Evolutionary conservation across 2,888 invertebrate genomes (phyloP).

Genomic region (Pterostichus madidus): DNA sequence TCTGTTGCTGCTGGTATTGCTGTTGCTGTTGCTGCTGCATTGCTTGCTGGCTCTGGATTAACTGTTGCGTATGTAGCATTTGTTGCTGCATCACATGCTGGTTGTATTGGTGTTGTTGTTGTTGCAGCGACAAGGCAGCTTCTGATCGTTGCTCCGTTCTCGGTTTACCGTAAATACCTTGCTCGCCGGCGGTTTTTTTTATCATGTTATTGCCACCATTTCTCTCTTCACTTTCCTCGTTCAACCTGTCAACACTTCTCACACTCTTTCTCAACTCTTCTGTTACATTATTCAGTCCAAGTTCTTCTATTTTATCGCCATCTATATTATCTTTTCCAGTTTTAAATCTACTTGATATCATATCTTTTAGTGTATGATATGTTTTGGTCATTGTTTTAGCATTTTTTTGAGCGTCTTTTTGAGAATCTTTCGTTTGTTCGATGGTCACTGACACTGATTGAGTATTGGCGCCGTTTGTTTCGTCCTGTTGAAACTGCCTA

Average conservation of each 20-base stretch:
- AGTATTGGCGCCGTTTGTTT: slow-evolving; percentile 73
- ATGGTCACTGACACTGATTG: slow-evolving; percentile 81
- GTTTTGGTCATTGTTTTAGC: slow-evolving; percentile 87
- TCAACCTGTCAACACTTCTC: slow-evolving; percentile 70
- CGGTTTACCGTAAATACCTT: slow-evolving; percentile 82
- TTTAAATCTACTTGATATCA: slow-evolving; percentile 89
- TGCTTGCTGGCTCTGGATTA: slow-evolving; percentile 68
- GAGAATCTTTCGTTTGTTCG: slow-evolving; percentile 81
- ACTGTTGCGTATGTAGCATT: slow-evolving; percentile 74
- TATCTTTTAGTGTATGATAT: slow-evolving; percentile 90
- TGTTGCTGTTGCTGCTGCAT: slow-evolving; percentile 52
- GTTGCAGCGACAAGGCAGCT: slow-evolving; percentile 60
- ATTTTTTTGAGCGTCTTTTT: slow-evolving; percentile 79
- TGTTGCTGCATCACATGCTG: slow-evolving; percentile 78
- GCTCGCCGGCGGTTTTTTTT: slow-evolving; percentile 79
- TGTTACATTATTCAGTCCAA: slow-evolving; percentile 81
- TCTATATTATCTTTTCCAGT: slow-evolving; percentile 80
- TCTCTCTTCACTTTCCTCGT: slow-evolving; percentile 78
- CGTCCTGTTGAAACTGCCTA: slow-evolving; percentile 75
- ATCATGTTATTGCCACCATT: slow-evolving; percentile 67
- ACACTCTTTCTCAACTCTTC: slow-evolving; percentile 80
- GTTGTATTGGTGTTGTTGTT: slow-evolving; percentile 74
- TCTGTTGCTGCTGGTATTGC: slow-evolving; percentile 76
- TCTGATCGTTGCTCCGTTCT: slow-evolving; percentile 78
- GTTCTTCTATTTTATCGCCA: slow-evolving; percentile 81